Base-by-base conservation (phyloP, 2,113 vertebrate genomes). In the Marmota monax region DNA sequence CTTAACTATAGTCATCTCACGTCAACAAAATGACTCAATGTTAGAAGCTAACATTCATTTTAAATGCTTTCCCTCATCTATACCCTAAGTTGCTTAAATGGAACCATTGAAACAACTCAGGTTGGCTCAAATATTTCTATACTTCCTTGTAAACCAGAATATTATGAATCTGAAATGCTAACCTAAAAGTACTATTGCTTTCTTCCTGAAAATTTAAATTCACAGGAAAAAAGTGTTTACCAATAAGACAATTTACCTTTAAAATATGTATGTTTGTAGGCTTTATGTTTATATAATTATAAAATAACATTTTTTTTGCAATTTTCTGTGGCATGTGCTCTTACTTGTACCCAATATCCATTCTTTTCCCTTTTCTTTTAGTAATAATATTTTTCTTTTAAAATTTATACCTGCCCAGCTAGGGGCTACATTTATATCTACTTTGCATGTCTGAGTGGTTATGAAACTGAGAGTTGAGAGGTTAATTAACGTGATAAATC, bases 1-100 rank as follows among this genome's bases (percentile, higher is more conserved):
- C 85, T 95, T 96, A 95, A 17, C 97, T 16, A 94, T 93, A 97
- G 93, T 90, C 74, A 96, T 23, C 39, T 51, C 29, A 84, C 51
- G 74, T 72, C 4, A 95, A 87, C 92, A 84, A 95, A 96, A 93
- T 85, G 76, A 58, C 20, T 90, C 92, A 97, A 97, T 78, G 27
- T 65, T 84, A 77, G 92, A 98, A 95, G 90, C 56, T 79, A 96
- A 74, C 48, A 53, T 87, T 39, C 65, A 39, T 90, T 92, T 97
- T 95, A 93, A 97, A 95, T 94, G 67, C 27, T 27, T 10, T 96
- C 80, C 32, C 12, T 96, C 84, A 90, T 67, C 90, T 96, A 58
- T 48, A 72, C 84, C 11, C 0, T 78, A 96, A 89, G 79, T 84
- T 92, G 39, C n/a, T 95, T 82, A 58, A 76, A 88, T 73, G 32